Percentiles rank a stretch among this genome's conserved stretches.
Evolutionary conservation across 2,113 vertebrate species (phyloP).

Genomic region (Sylvilagus bachmani): DNA sequence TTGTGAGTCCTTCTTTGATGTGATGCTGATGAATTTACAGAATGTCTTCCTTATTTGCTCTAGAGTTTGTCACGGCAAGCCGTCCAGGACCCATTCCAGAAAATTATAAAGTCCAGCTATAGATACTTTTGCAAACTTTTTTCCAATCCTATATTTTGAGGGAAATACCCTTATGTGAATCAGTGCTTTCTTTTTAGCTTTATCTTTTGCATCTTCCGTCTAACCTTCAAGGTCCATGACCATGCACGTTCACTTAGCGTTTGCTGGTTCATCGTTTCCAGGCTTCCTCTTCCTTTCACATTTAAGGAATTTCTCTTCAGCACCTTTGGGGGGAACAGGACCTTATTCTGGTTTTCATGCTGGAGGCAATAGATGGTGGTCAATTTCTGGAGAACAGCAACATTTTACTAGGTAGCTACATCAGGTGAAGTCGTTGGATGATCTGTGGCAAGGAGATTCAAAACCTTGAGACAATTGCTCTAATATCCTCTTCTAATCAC

Average conservation of each 20-base stretch:
- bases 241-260: not conserved
- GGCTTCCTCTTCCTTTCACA: not conserved
- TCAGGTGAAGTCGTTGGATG: not conserved
- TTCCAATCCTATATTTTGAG: not conserved
- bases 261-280: not conserved
- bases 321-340: not conserved
- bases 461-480: not conserved
- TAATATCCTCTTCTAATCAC: not conserved
- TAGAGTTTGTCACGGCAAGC: not conserved
- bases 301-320: not conserved
- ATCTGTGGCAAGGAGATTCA: not conserved
- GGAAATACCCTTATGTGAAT: not conserved
- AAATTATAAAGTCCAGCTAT: not conserved
- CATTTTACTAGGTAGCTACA: not conserved
- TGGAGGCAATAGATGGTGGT: not conserved
- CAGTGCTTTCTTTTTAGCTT: not conserved
- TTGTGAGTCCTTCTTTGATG: not conserved
- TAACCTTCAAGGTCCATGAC: not conserved
- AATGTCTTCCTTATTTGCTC: not conserved
- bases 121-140: not conserved
- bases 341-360: not conserved
- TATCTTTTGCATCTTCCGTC: not conserved
- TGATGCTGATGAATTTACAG: not conserved
- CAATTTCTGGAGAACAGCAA: not conserved
- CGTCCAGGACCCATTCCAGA: not conserved